Conservation (phyloP, 2,113 vertebrate genomes). For the Gobius niger region DNA sequence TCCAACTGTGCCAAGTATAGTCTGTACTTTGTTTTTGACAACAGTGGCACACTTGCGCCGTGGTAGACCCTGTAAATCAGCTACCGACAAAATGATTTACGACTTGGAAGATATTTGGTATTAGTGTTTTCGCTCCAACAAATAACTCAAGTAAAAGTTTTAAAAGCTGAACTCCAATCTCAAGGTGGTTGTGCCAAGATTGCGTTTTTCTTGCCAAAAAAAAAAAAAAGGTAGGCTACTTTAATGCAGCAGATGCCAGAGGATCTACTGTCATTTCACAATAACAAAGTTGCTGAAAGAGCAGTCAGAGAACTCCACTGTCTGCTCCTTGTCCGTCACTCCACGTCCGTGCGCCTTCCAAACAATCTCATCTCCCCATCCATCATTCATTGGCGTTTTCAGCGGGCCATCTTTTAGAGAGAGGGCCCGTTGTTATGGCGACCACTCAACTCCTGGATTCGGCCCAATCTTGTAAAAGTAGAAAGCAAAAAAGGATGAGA, state of each 20-base stretch:
- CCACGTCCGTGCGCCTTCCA: slow-evolving; percentile 47
- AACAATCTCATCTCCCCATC: slow-evolving; percentile 49
- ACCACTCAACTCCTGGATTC: slow-evolving; percentile 56
- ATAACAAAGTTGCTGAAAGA: slow-evolving; percentile 35
- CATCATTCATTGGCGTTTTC: slow-evolving; percentile 55
- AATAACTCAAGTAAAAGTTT: neutral
- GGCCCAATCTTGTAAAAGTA: slow-evolving; percentile 64
- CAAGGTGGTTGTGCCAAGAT: neutral
- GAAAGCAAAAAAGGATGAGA: slow-evolving; percentile 37
- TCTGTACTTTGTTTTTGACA: neutral
- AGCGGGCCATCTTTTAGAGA: slow-evolving; percentile 54
- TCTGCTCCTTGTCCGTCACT: slow-evolving; percentile 46
- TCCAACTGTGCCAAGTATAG: neutral
- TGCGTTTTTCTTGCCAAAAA: neutral
- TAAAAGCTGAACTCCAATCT: slow-evolving; percentile 2
- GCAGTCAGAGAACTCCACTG: slow-evolving; percentile 16
- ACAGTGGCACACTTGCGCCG: neutral
- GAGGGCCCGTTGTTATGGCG: slow-evolving; percentile 41
- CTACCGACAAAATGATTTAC: neutral
- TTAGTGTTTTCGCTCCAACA: slow-evolving; percentile 1
- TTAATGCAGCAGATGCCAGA: slow-evolving; percentile 24
- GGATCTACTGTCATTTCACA: slow-evolving; percentile 10
- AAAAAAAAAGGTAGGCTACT: slow-evolving; percentile 17
- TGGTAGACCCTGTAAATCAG: neutral
- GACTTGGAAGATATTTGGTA: neutral